Evolutionary conservation across 2,113 vertebrate species (phyloP).

Genomic region (Eonycteris spelaea): DNA sequence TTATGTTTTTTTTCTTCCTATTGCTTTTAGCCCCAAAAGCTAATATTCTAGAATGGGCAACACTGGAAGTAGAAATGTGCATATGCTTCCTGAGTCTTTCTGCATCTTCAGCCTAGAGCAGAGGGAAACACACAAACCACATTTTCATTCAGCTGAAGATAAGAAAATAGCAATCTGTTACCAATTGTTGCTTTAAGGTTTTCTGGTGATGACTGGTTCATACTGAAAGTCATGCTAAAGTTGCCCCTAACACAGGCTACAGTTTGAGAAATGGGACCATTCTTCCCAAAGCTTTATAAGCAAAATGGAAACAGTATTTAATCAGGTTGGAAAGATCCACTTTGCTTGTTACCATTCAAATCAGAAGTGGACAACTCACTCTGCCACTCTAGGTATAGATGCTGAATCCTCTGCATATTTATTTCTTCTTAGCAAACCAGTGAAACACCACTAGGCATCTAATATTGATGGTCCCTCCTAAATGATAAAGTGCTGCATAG

Average conservation of each 20-base stretch:
- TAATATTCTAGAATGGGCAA: neutral
- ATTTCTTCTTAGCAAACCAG: slow-evolving; percentile 76
- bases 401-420: slow-evolving; percentile 59
- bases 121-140: neutral
- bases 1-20: neutral
- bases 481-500: slow-evolving; percentile 71
- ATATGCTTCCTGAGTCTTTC: neutral
- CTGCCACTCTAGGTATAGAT: slow-evolving; percentile 52
- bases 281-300: neutral
- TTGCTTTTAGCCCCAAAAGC: slow-evolving; percentile 15
- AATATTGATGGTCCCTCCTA: slow-evolving; percentile 75
- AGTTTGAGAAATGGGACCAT: neutral
- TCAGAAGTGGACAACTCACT: slow-evolving; percentile 58
- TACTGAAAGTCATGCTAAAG: neutral
- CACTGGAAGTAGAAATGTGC: neutral
- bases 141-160: neutral
- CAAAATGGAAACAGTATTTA: slow-evolving; percentile 39
- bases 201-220: slow-evolving; percentile 15
- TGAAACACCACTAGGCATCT: slow-evolving; percentile 73
- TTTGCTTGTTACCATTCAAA: slow-evolving; percentile 37
- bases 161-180: neutral
- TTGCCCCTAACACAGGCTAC: neutral
- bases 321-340: neutral
- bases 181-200: neutral
- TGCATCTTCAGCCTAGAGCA: neutral